phyloP scores from a whole-genome alignment of 2,888 invertebrate species.

The Lepas anatifera region DNA sequence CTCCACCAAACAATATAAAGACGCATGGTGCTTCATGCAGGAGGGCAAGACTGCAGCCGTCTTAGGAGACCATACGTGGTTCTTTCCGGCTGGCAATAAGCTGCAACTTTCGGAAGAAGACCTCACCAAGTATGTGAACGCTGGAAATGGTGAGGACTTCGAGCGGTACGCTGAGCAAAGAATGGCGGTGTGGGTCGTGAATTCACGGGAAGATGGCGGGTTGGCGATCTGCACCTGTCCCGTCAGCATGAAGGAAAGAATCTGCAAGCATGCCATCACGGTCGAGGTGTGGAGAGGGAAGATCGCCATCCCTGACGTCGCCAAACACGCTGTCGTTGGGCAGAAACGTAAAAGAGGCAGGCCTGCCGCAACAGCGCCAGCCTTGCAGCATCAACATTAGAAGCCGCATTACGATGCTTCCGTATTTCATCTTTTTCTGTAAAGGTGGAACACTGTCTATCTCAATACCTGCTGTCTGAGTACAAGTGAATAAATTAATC shows the following conservation, averaged over 20 bases:
- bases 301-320: not conserved
- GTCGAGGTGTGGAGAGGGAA: not conserved
- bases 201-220: not conserved
- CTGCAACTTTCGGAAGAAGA: not conserved
- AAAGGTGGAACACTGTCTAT: too few relatives aligned
- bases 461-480: too few relatives aligned
- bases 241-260: not conserved
- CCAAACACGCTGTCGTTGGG: not conserved
- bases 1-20: not conserved
- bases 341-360: not conserved
- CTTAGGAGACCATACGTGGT: not conserved
- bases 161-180: not conserved
- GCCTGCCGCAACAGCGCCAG: not conserved
- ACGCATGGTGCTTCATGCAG: not conserved
- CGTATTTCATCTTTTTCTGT: too few relatives aligned
- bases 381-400: not conserved
- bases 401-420: too few relatives aligned
- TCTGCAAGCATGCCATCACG: not conserved
- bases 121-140: not conserved
- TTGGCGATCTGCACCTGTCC: not conserved
- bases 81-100: not conserved
- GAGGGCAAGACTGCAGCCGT: not conserved
- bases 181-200: not conserved
- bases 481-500: too few relatives aligned
- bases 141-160: not conserved